Conservation (phyloP, 2,797 vertebrate species). For the Sebastiscus tertius region DNA sequence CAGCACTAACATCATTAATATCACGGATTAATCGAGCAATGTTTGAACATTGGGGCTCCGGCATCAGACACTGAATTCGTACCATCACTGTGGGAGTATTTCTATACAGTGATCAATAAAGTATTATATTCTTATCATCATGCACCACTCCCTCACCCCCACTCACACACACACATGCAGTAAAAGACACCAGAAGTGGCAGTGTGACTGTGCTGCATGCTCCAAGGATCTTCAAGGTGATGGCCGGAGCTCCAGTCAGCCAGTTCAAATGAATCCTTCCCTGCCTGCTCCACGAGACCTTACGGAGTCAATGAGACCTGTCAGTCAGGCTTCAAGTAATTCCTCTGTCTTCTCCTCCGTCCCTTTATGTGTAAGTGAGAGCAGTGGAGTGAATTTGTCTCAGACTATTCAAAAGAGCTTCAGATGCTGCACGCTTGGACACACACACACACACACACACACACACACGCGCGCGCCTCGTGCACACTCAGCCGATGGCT, state of each 20-base stretch:
- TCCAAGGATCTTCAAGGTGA: slow-evolving; percentile 50
- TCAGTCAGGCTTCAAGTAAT: slow-evolving; percentile 50
- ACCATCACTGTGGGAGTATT: background rate
- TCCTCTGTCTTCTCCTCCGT: slow-evolving; percentile 31
- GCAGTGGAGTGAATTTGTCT: slow-evolving; percentile 32
- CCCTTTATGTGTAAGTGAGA: slow-evolving; percentile 39
- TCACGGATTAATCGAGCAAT: background rate
- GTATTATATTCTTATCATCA: background rate
- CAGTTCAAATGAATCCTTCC: slow-evolving; percentile 43
- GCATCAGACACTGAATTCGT: background rate
- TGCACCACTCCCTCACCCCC: background rate
- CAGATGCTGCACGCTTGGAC: slow-evolving; percentile 34
- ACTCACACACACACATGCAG: background rate
- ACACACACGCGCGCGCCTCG: background rate
- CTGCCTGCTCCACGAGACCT: slow-evolving; percentile 19
- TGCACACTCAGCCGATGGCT: slow-evolving; percentile 36
- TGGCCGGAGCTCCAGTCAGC: slow-evolving; percentile 18
- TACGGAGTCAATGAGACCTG: slow-evolving; percentile 42
- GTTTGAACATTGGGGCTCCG: background rate
- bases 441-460: background rate
- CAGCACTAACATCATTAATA: background rate
- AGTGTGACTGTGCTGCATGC: background rate
- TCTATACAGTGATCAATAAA: slow-evolving; percentile 9
- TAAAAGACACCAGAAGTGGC: background rate
- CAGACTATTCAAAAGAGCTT: slow-evolving; percentile 41